phyloP scores from a whole-genome alignment of 1,140 invertebrate genomes.

The Dendroctonus ponderosae region DNA sequence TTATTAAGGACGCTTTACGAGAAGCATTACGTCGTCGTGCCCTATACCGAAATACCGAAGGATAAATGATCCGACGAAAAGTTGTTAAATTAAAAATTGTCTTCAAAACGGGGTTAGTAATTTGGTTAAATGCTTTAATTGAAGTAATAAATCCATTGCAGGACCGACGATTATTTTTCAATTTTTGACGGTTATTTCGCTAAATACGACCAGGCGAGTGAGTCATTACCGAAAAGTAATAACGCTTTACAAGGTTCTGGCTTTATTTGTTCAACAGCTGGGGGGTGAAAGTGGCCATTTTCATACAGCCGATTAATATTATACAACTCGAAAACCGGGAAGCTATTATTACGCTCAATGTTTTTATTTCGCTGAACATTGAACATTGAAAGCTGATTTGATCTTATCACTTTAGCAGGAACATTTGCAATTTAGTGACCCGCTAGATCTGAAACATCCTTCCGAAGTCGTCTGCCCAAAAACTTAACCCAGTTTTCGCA shows the following conservation, averaged over 20 bases:
- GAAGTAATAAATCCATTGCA: conserved; percentile 24
- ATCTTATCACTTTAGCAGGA: too few species aligned
- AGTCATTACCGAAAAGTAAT: conserved; percentile 22
- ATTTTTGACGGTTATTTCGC: conserved; percentile 24
- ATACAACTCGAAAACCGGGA: too few species aligned
- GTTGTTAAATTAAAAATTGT: conserved; percentile 33
- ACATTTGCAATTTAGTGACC: too few species aligned
- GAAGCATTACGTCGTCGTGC: conserved; percentile 11
- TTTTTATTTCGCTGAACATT: too few species aligned
- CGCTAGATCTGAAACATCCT: too few species aligned
- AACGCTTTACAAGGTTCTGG: conserved; percentile 22
- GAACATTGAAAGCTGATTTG: too few species aligned
- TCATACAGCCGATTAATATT: too few species aligned
- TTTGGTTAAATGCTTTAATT: conserved; percentile 32
- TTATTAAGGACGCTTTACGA: conserved; percentile 25
- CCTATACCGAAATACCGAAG: conserved; percentile 2
- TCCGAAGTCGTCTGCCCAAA: too few species aligned
- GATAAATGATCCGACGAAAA: conserved; percentile 26
- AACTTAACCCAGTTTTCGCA: too few species aligned
- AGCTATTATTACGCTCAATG: too few species aligned
- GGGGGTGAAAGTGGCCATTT: conserved; percentile 17
- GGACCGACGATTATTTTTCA: conserved; percentile 27
- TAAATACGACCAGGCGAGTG: conserved; percentile 20
- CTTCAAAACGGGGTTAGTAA: conserved; percentile 26
- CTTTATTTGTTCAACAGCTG: conserved; percentile 14